These are phyloP conservation scores for Arctia plantaginis DNA, from an alignment of 2,888 invertebrate species.

Conservation along the genomic window DNA sequence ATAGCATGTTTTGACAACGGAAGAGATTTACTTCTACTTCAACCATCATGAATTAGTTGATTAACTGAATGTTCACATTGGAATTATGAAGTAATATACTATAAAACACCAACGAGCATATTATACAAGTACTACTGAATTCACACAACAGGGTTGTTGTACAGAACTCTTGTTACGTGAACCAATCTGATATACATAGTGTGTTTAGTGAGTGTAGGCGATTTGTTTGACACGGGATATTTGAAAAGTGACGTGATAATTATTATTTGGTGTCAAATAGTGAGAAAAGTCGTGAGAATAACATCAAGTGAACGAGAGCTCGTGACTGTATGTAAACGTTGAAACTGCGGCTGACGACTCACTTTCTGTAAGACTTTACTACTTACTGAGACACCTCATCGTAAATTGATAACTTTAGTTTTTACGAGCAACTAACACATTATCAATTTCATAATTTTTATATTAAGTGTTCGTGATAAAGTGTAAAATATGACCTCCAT, in stretches of 20 bases:
- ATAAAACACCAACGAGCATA: not conserved
- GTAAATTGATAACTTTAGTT: slow-evolving; percentile 55
- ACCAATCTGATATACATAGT: slow-evolving; percentile 44
- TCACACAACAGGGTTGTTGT: slow-evolving; percentile 29
- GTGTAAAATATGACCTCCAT: slow-evolving; percentile 45
- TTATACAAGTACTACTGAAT: slow-evolving; percentile 13
- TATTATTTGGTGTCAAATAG: slow-evolving; percentile 64
- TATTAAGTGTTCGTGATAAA: slow-evolving; percentile 38
- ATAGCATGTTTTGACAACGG: not conserved
- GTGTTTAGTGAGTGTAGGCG: slow-evolving; percentile 44
- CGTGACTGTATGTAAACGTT: slow-evolving; percentile 53
- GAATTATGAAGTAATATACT: not conserved
- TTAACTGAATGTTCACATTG: not conserved
- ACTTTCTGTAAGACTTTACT: slow-evolving; percentile 32
- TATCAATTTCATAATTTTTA: slow-evolving; percentile 46
- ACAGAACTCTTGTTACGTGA: slow-evolving; percentile 31
- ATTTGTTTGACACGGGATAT: slow-evolving; percentile 55
- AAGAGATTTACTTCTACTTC: too few species aligned
- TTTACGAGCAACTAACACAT: slow-evolving; percentile 40
- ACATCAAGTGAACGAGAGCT: slow-evolving; percentile 55
- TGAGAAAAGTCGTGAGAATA: slow-evolving; percentile 66
- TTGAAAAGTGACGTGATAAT: slow-evolving; percentile 62
- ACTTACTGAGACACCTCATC: slow-evolving; percentile 42
- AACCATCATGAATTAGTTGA: too few species aligned
- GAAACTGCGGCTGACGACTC: slow-evolving; percentile 19